Conservation (phyloP, 1,140 invertebrate species). For the Drosophila carrolli region DNA sequence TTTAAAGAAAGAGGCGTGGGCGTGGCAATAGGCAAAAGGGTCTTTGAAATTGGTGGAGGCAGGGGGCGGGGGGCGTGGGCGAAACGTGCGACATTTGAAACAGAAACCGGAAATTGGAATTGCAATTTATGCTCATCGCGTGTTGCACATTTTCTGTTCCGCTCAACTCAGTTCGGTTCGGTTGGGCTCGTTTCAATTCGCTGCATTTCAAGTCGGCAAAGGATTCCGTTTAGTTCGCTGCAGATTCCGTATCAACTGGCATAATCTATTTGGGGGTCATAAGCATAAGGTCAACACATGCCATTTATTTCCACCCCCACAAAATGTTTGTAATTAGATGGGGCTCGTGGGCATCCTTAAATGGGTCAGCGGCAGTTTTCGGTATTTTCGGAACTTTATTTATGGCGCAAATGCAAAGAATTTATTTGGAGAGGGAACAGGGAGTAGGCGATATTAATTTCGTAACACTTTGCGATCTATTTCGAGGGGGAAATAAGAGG, state of each 20-base stretch:
- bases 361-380: constrained; percentile 54
- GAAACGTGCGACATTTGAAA: constrained; percentile 69
- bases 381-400: constrained; percentile 55
- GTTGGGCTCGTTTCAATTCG: constrained; percentile 27
- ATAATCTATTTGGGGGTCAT: constrained; percentile 77
- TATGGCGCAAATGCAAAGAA: constrained; percentile 51
- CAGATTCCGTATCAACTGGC: constrained; percentile 57
- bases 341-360: constrained; percentile 21
- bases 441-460: constrained; percentile 52
- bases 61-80: not conserved
- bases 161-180: constrained; percentile 46
- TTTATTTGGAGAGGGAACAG: constrained; percentile 33
- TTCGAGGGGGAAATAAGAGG: constrained; percentile 21
- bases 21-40: constrained; percentile 2
- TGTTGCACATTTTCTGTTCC: constrained; percentile 68
- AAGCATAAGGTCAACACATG: constrained; percentile 73
- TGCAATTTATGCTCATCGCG: constrained; percentile 76
- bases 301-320: constrained; percentile 46
- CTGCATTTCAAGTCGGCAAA: constrained; percentile 4
- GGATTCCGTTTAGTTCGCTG: constrained; percentile 25
- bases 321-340: constrained; percentile 59
- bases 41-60: not conserved
- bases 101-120: constrained; percentile 77
- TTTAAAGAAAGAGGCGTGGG: constrained; percentile 37
- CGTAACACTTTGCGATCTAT: constrained; percentile 54